phyloP scores from a whole-genome alignment of 2,888 invertebrate species.

The Alloscopus bannaensis region DNA sequence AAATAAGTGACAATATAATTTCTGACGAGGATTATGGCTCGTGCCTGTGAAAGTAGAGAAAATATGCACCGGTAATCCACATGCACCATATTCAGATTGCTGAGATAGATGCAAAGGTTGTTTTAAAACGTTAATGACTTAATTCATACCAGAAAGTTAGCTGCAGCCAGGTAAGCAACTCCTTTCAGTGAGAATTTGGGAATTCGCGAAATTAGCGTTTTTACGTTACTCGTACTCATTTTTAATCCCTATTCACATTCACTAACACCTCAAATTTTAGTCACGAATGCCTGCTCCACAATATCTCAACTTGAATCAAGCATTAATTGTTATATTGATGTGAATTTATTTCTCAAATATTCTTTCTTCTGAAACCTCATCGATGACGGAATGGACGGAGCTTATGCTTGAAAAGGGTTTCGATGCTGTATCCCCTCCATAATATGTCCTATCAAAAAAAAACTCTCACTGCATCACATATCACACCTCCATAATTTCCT shows the following conservation, averaged over 20 bases:
- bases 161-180: slow-evolving; percentile 60
- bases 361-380: slow-evolving; percentile 20
- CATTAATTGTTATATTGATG: too few species aligned
- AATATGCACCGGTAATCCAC: too few species aligned
- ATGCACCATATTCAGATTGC: too few species aligned
- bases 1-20: slow-evolving; percentile 55
- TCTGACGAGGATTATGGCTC: slow-evolving; percentile 55
- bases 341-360: too few species aligned
- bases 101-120: too few species aligned
- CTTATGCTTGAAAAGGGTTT: slow-evolving; percentile 8
- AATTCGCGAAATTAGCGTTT: slow-evolving; percentile 33
- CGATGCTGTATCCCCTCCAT: neutral
- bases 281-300: too few species aligned
- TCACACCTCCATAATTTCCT: neutral
- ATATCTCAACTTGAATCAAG: too few species aligned
- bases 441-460: too few species aligned
- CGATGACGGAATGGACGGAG: too few species aligned
- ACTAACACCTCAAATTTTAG: too few species aligned
- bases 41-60: slow-evolving; percentile 43
- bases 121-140: too few species aligned
- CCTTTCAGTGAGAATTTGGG: slow-evolving; percentile 53
- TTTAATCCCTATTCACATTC: neutral
- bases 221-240: slow-evolving; percentile 47
- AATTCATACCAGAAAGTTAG: slow-evolving; percentile 60
- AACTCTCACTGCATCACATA: slow-evolving; percentile 14